Conservation (phyloP, 2,888 invertebrate genomes). For the Leptinotarsa rubiginosa region DNA sequence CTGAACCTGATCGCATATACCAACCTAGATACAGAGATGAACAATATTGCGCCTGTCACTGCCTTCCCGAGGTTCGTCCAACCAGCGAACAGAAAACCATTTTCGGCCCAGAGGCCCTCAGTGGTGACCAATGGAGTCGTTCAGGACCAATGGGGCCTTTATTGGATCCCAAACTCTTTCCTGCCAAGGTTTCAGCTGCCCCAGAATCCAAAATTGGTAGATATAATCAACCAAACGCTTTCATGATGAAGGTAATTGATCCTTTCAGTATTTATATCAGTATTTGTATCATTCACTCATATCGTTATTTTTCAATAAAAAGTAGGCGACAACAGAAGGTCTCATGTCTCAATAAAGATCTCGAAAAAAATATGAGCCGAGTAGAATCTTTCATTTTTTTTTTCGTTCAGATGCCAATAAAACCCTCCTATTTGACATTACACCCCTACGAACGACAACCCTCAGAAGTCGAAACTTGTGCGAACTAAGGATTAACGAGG, state of each 20-base stretch:
- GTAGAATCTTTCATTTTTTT: no score
- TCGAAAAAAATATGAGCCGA: no score
- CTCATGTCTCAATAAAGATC: no score
- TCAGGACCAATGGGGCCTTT: slow-evolving; percentile 72
- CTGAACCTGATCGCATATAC: slow-evolving; percentile 66
- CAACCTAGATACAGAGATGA: slow-evolving; percentile 67
- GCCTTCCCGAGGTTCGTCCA: slow-evolving; percentile 40
- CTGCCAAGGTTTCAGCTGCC: slow-evolving; percentile 70
- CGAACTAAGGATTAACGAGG: no score
- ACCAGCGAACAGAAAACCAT: slow-evolving; percentile 44
- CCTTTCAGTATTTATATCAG: background rate
- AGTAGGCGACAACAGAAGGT: no score
- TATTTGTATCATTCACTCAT: no score
- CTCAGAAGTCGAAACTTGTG: no score
- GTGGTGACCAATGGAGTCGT: slow-evolving; percentile 64
- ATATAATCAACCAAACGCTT: slow-evolving; percentile 73
- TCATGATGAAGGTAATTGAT: slow-evolving; percentile 70
- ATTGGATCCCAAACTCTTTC: slow-evolving; percentile 73
- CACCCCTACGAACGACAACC: no score
- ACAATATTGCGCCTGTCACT: slow-evolving; percentile 58
- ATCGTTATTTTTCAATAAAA: no score
- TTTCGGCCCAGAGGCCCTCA: slow-evolving; percentile 56
- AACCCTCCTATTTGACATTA: no score
- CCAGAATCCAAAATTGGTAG: slow-evolving; percentile 70
- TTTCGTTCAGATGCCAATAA: no score